Conservation (phyloP, 2,113 vertebrate species). For the Zosterops borbonicus region DNA sequence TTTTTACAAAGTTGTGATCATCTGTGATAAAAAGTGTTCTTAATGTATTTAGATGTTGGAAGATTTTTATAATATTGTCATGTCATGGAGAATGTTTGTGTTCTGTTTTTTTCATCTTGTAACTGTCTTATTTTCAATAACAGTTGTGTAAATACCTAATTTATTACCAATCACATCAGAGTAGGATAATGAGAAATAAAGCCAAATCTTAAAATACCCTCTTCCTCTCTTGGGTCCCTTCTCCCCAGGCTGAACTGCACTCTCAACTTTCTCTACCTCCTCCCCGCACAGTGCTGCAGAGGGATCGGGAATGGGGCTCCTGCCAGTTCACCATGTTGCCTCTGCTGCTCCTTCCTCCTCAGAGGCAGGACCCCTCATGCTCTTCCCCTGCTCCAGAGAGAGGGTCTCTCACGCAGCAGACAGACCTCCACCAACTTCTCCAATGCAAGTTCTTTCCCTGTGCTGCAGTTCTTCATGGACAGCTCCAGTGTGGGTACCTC, state of each 20-base stretch:
- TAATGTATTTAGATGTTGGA: not conserved
- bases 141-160: not conserved
- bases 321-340: not conserved
- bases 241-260: not conserved
- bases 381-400: not conserved
- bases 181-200: not conserved
- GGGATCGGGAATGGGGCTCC: not conserved
- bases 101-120: not conserved
- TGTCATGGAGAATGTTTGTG: not conserved
- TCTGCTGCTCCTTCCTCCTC: not conserved
- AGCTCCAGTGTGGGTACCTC: not conserved
- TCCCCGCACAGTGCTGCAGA: accelerated
- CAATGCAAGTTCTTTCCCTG: not conserved
- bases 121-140: not conserved
- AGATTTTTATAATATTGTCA: not conserved
- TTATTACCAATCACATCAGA: not conserved
- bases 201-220: not conserved
- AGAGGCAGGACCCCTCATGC: not conserved
- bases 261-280: not conserved
- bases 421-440: not conserved
- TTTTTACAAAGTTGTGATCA: not conserved
- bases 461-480: not conserved
- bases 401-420: not conserved
- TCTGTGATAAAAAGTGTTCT: not conserved
- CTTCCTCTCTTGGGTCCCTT: accelerated